A percentile compares a stretch with the other conserved stretches of the same genome.
Evolutionary conservation across 2,113 vertebrate species (phyloP).

Genomic region (Microcebus griseorufus): DNA sequence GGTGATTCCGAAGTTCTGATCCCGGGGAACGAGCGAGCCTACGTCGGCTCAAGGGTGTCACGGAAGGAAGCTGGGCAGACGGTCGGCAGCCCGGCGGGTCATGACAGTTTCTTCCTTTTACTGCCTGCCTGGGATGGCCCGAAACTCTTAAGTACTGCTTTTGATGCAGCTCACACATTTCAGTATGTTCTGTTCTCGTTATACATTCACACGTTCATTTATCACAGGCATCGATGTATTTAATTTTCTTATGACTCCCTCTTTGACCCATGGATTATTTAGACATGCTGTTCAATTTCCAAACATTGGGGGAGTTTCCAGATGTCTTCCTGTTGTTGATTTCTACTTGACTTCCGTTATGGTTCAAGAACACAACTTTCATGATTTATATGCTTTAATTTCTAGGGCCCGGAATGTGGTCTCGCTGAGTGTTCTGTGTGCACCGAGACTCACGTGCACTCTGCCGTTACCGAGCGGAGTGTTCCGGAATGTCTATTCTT

Average conservation of each 20-base stretch:
- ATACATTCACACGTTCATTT: background rate
- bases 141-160: background rate
- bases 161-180: background rate
- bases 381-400: background rate
- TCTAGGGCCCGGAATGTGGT: accelerated
- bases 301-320: background rate
- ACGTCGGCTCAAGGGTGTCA: accelerated
- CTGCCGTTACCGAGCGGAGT: accelerated
- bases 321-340: background rate
- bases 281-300: conserved; percentile 14
- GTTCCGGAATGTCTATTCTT: accelerated
- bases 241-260: background rate
- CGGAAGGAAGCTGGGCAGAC: background rate
- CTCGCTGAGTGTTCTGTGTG: background rate
- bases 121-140: background rate
- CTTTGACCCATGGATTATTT: background rate
- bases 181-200: background rate
- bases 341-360: conserved; percentile 6
- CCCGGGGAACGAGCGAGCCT: no score
- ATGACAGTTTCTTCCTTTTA: accelerated
- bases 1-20: background rate
- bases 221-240: background rate
- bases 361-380: background rate
- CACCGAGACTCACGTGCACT: accelerated
- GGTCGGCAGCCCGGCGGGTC: background rate